Evolutionary conservation across 2,797 vertebrate genomes (phyloP), one percentile per base, ranked within the genome.

Genomic region (Microcaecilia unicolor): DNA sequence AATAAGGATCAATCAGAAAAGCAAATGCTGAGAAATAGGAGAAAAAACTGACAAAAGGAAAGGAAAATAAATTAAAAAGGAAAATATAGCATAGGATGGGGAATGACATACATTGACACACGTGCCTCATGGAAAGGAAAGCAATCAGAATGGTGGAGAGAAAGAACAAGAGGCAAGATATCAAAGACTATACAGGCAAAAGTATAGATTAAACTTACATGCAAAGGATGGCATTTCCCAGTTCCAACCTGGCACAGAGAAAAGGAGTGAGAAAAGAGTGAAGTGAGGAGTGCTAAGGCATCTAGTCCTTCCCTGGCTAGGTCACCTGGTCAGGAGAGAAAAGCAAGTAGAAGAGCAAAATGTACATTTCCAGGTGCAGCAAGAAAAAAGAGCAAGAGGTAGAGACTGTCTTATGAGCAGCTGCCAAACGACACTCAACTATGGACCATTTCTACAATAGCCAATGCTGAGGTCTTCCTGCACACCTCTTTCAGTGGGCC

Each of bases 151-250:
- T 43, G 10, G 30, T 20, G 10, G 23, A 12, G 23, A 23, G 11
- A 36, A 12, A n/a, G 13, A 10, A n/a, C n/a, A n/a, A n/a, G n/a
- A 58, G 48, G n/a, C n/a, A n/a, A n/a, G n/a, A n/a, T n/a, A n/a
- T n/a, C n/a, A n/a, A n/a, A n/a, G n/a, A n/a, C n/a, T n/a, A n/a
- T n/a, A n/a, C n/a, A n/a, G n/a, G n/a, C n/a, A n/a, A 56, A 42
- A 66, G 70, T 55, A 72, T 39, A 62, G 65, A 47, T 62, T 67
- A 61, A 71, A 84, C 80, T 86, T 84, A 86, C 76, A 85, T 76
- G 75, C 72, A 76, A 72, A 70, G 72, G 80, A 49, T 76, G 70
- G 72, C 70, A 76, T 54, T 70, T 70, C 78, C 67, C 76, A 70
- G 68, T 52, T 86, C 72, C 78, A 67, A 63, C 72, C 62, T 49